These are phyloP conservation scores for Rhadina sibilatrix DNA, from an alignment of 2,113 vertebrate genomes.

Conservation along the genomic window DNA sequence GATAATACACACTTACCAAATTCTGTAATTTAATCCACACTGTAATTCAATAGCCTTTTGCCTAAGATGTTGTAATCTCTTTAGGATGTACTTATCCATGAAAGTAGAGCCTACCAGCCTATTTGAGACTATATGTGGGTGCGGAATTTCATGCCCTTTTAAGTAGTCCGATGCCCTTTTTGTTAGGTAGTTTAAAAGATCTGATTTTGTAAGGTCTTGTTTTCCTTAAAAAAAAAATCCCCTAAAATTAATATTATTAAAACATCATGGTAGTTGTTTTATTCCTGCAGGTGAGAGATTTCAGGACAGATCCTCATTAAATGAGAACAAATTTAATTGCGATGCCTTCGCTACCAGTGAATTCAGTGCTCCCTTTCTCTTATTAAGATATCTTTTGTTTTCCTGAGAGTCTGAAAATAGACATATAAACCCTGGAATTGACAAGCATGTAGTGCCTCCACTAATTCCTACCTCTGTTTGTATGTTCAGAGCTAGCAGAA, in stretches of 20 bases:
- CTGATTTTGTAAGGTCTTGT: not conserved
- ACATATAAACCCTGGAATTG: not conserved
- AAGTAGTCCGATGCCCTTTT: not conserved
- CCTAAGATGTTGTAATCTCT: constrained; percentile 60
- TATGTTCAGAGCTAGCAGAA: not conserved
- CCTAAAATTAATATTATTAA: not conserved
- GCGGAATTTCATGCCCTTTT: not conserved
- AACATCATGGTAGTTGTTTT: not conserved
- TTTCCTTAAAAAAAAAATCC: not conserved
- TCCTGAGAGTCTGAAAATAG: not conserved
- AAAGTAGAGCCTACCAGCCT: constrained; percentile 36
- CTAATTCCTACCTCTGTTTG: not conserved
- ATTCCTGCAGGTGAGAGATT: not conserved
- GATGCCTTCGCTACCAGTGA: not conserved
- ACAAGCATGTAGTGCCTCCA: not conserved
- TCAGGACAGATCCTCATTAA: not conserved
- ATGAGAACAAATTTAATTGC: not conserved
- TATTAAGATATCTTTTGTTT: not conserved
- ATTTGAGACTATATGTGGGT: not conserved
- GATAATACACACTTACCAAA: constrained; percentile 47
- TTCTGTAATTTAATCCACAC: constrained; percentile 56
- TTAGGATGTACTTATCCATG: constrained; percentile 65
- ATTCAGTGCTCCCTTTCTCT: not conserved
- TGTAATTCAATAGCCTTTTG: constrained; percentile 57
- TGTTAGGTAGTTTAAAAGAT: not conserved